Base-by-base conservation (phyloP, 2,797 vertebrate species). In the Amniataba percoides region DNA sequence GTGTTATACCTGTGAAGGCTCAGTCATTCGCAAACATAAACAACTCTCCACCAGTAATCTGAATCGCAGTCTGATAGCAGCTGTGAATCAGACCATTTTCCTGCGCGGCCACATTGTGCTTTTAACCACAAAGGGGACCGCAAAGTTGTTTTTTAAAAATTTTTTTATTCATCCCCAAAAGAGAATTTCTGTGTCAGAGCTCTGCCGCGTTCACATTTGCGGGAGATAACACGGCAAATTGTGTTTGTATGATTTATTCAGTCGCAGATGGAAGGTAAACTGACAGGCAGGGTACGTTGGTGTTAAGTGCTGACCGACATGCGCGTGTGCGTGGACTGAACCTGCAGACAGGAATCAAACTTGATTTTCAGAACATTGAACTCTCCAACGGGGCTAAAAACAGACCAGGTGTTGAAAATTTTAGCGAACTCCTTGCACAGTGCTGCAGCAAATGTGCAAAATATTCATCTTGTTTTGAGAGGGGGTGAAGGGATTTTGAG, bases 191-290 rank as follows among this genome's bases (percentile, higher is more conserved):
- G 56, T 53, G 49, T 81, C 65, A 65, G 25, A 48, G 66, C 81
- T 66, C 53, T 56, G 52, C 75, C 67, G 69, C 43, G 53, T 76
- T 62, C 57, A 68, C 42, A 68, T 80, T 56, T 63, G 48, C 7
- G 25, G 25, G 23, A 66, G 42, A 74, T 75, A 74, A 76, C 48
- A 61, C 43, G 52, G 13, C 27, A 78, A 63, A 74, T 81, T 58
- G 63, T 56, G 68, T 75, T 86, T n/a, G 53, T 68, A 43, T 85
- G 66, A 86, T 80, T 82, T 63, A 85, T 84, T 81, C 73, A 78
- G 65, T 46, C 61, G 56, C 39, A 82, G 51, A 67, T 21, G 56
- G 18, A 82, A 62, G 42, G 69, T 79, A 25, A 80, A 67, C 48
- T 64, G 74, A 76, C 71, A 83, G 76, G 61, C 25, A 5, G 23